A percentile compares a stretch with the other conserved stretches of the same genome.
Conservation (phyloP, 2,113 vertebrate species). For the Silurus glanis region DNA sequence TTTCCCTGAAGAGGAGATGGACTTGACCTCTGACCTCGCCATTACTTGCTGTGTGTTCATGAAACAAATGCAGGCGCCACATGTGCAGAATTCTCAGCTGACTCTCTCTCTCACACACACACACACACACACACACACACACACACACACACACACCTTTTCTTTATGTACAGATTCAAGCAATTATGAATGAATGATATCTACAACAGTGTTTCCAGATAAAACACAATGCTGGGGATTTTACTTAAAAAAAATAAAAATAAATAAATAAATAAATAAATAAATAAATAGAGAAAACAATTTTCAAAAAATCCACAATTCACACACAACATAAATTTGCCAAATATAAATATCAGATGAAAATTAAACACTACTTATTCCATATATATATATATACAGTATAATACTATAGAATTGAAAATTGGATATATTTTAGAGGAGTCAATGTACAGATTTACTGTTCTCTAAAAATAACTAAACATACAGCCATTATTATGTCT, state of each 20-base stretch:
- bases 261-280: no score
- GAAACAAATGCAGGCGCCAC: conserved; percentile 76
- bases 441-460: no score
- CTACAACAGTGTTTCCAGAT: background rate
- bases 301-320: no score
- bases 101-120: background rate
- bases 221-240: background rate
- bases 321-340: no score
- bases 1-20: conserved; percentile 76
- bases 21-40: conserved; percentile 74
- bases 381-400: no score
- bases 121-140: background rate
- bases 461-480: no score
- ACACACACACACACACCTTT: background rate
- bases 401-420: no score
- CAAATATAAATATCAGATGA: no score
- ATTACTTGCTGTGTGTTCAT: conserved; percentile 54
- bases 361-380: no score
- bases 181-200: background rate
- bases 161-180: background rate
- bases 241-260: background rate
- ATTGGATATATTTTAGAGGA: no score
- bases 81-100: background rate
- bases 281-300: no score
- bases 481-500: no score